A percentile compares a stretch with the other conserved stretches of the same genome.
Evolutionary conservation across 1,140 invertebrate genomes (phyloP).

Genomic region (Macrocentrus cingulum): DNA sequence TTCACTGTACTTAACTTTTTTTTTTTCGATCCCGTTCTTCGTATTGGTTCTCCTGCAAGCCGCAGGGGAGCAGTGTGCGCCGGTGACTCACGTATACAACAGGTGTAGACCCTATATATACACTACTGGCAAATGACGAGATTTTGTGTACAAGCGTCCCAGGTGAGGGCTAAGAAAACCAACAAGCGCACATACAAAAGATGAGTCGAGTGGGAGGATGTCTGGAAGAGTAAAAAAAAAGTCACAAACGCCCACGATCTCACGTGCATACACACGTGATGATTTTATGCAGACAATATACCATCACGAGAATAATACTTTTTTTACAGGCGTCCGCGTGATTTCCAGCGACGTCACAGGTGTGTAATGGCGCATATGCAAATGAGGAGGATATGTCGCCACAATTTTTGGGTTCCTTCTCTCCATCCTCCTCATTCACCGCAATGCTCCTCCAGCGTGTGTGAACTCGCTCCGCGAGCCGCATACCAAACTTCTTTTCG

Average conservation of each 20-base stretch:
- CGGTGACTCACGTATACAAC: conserved; percentile 28
- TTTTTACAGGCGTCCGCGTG: conserved; percentile 23
- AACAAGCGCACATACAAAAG: background rate
- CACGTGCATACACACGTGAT: conserved; percentile 14
- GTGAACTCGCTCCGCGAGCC: conserved; percentile 49
- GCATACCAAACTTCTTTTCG: conserved; percentile 49
- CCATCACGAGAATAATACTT: background rate
- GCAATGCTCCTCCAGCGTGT: conserved; percentile 33
- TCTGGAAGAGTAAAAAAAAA: background rate
- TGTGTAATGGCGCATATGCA: conserved; percentile 36
- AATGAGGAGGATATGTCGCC: conserved; percentile 40
- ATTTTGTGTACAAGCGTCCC: conserved; percentile 2
- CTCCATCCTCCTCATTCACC: conserved; percentile 11
- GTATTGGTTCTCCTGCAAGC: conserved; percentile 15
- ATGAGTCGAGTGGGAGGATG: background rate
- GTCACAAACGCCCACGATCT: conserved; percentile 11
- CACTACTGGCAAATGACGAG: conserved; percentile 11
- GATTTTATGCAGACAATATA: conserved; percentile 12
- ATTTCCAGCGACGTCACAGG: conserved; percentile 28
- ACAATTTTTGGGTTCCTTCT: conserved; percentile 37
- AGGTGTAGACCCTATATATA: conserved; percentile 28
- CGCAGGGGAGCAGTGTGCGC: conserved; percentile 25
- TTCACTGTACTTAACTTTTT: background rate
- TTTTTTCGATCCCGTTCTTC: conserved; percentile 8
- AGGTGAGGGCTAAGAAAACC: background rate